Percentiles rank a stretch among this genome's conserved stretches.
Evolutionary conservation across 1,140 invertebrate genomes (phyloP).

Genomic region (Apolygus lucorum): DNA sequence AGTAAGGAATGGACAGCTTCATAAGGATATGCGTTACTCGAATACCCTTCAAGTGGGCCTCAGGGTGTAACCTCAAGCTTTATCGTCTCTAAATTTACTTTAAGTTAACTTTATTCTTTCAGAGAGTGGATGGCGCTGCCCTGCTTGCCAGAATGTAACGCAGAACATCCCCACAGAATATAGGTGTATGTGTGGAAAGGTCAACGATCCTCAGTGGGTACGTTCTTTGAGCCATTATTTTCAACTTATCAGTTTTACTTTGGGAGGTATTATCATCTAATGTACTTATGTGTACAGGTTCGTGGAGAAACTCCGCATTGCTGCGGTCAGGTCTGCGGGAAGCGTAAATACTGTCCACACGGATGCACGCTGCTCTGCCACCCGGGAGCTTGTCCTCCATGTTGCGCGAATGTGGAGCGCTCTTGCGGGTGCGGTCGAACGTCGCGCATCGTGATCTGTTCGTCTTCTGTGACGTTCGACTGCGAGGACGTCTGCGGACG

Average conservation of each 20-base stretch:
- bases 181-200: constrained; percentile 75
- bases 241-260: background rate
- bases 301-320: constrained; percentile 72
- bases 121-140: constrained; percentile 83
- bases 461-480: constrained; percentile 52
- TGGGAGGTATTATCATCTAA: too few species aligned
- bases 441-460: constrained; percentile 59
- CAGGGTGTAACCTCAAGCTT: background rate
- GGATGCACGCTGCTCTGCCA: constrained; percentile 83
- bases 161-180: constrained; percentile 60
- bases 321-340: constrained; percentile 77
- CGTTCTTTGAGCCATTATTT: background rate
- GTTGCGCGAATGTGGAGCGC: constrained; percentile 44
- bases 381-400: constrained; percentile 73
- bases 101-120: constrained; percentile 29
- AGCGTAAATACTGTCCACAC: constrained; percentile 62
- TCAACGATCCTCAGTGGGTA: constrained; percentile 54
- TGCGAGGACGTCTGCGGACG: constrained; percentile 67
- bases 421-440: constrained; percentile 66
- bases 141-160: constrained; percentile 73
- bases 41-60: too few species aligned
- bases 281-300: constrained; percentile 38
- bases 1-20: too few species aligned
- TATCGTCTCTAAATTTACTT: background rate
- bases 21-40: too few species aligned